Conservation (phyloP, 2,888 invertebrate species). For the Acanthopleura granulata region DNA sequence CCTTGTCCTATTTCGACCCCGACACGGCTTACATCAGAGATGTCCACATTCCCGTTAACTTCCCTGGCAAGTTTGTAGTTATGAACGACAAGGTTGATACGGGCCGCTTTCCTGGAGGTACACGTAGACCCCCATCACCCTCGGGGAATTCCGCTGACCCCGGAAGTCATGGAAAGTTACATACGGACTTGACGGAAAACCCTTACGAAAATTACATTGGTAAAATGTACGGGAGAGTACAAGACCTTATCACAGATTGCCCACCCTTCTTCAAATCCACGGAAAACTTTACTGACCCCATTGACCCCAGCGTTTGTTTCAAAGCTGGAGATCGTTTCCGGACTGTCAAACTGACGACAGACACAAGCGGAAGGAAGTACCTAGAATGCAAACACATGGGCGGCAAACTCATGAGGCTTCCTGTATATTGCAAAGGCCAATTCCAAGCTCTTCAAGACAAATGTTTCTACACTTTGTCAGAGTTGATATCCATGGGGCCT, state of each 20-base stretch:
- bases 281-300: background rate
- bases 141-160: background rate
- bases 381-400: slow-evolving; percentile 6
- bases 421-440: background rate
- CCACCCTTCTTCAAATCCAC: slow-evolving; percentile 12
- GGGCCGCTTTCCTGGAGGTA: background rate
- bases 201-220: background rate
- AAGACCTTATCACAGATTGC: background rate
- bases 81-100: background rate
- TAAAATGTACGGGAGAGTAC: background rate
- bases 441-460: slow-evolving; percentile 12
- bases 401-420: background rate
- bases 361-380: background rate
- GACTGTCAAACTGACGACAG: background rate
- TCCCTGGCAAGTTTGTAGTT: background rate
- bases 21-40: slow-evolving; percentile 11
- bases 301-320: background rate
- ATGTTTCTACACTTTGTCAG: slow-evolving; percentile 1
- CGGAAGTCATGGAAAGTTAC: background rate
- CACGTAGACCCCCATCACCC: background rate
- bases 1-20: slow-evolving; percentile 9
- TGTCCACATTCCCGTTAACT: slow-evolving; percentile 2
- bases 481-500: background rate
- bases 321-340: slow-evolving; percentile 10
- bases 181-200: background rate